These are phyloP conservation scores for Vulpes ferrilata DNA, from an alignment of 2,113 vertebrate genomes.

Conservation along the genomic window DNA sequence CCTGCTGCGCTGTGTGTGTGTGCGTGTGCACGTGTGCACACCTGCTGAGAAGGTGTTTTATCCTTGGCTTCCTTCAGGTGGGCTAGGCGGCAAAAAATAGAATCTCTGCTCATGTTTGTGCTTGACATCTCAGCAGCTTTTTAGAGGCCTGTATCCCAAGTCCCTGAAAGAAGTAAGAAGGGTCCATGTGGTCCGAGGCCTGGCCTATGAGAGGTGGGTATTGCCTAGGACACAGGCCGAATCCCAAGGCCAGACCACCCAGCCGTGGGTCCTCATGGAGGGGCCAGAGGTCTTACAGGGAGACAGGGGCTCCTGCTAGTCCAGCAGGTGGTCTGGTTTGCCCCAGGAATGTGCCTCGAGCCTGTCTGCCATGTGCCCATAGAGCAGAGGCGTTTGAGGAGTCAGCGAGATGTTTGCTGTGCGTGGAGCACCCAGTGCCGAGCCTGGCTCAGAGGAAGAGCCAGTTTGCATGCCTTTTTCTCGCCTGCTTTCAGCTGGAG, in stretches of 20 bases:
- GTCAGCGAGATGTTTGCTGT: fast-evolving
- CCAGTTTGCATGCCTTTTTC: too few species aligned
- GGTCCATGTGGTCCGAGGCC: neutral
- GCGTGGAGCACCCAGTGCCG: fast-evolving
- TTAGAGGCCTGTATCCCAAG: neutral
- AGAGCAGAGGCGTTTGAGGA: neutral
- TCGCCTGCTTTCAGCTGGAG: neutral
- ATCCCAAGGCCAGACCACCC: neutral
- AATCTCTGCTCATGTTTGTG: neutral
- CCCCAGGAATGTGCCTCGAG: neutral
- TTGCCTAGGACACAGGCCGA: neutral
- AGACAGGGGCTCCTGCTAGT: neutral
- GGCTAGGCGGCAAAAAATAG: neutral
- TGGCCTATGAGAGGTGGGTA: neutral
- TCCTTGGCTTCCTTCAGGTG: neutral
- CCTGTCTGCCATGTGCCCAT: fast-evolving
- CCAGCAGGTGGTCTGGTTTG: neutral
- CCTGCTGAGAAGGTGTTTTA: neutral
- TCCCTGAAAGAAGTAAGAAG: neutral
- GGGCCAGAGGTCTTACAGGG: neutral
- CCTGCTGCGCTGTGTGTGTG: neutral
- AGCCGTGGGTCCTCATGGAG: fast-evolving
- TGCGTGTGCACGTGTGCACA: too few species aligned
- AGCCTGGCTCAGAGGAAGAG: neutral
- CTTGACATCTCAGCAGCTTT: neutral